Base-by-base conservation (phyloP, 2,888 invertebrate species). In the Thalpophila matura region DNA sequence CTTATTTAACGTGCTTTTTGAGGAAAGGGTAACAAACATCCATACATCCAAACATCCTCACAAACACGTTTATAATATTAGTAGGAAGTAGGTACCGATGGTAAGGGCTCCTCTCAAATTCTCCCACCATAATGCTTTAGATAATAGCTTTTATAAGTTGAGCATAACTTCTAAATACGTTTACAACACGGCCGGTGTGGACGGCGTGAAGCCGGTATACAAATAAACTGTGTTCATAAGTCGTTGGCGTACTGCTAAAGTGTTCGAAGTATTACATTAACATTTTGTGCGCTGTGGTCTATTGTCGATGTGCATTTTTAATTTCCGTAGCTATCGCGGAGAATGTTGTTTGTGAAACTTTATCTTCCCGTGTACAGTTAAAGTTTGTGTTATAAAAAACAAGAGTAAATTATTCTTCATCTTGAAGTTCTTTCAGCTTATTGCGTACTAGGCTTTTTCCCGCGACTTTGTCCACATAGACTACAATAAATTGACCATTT, bases 71-170 rank as follows among this genome's bases (percentile, higher is more conserved):
- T n/a, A n/a, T n/a, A n/a, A n/a, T n/a, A n/a, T n/a, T n/a, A n/a
- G n/a, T 10, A 18, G 7, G 2, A 22, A 4, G 4, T 40, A 16
- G 20, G 12, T 16, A 40, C 40, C 29, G 9, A 40, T 69, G 35
- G 71, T 77, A 65, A 51, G 45, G 64, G 43, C 57, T 59, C 26
- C 12, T 65, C 47, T 64, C 55, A 66, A 76, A 70, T 68, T 70
- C 45, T 74, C 47, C 65, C 61, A 58, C 63, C 73, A 69, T 72
- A 74, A 78, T 67, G 73, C 76, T 70, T 55, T 67, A 72, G 71
- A 80, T 79, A 79, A 82, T 81, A 69, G 81, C 78, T 80, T 83
- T 80, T 77, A 75, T 62, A 74, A 81, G 63, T 79, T 67, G 50
- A 59, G 65, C 70, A 64, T 61, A 67, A 78, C 74, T 80, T 76